These are phyloP conservation scores for Cettia cetti DNA, from an alignment of 2,113 vertebrate species.

Conservation along the genomic window DNA sequence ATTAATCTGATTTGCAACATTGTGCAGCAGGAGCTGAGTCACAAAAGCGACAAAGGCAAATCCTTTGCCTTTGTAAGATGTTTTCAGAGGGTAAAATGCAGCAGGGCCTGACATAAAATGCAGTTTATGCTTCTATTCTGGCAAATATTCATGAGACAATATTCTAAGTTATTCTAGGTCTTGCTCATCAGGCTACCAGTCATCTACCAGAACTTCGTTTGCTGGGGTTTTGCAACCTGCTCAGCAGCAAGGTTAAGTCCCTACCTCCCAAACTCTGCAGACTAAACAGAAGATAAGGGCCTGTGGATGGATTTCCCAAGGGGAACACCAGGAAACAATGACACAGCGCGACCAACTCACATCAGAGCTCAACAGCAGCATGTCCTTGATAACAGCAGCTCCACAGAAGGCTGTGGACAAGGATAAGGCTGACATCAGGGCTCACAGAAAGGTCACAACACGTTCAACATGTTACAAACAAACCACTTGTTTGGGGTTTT, in stretches of 20 bases:
- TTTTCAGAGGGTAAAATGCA: neutral
- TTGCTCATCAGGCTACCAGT: neutral
- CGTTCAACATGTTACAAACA: neutral
- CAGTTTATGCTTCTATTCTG: neutral
- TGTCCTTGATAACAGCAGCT: neutral
- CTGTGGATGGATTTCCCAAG: neutral
- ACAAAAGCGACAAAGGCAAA: neutral
- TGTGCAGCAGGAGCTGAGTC: neutral
- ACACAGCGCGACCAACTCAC: neutral
- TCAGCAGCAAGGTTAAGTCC: neutral
- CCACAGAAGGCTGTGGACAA: neutral
- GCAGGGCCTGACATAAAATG: neutral
- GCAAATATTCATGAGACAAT: neutral
- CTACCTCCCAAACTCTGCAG: neutral
- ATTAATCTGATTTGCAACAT: neutral
- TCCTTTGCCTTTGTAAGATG: neutral
- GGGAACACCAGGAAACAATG: neutral
- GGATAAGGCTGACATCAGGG: neutral
- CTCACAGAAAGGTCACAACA: neutral
- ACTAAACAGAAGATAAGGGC: conserved; percentile 34
- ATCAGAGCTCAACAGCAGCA: neutral
- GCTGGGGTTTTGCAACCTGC: neutral
- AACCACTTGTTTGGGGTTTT: neutral
- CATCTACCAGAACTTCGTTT: neutral
- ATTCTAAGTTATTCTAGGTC: neutral